A percentile compares a stretch with the other conserved stretches of the same genome.
Conservation (phyloP, 2,797 vertebrate species). For the Alectoris magna region DNA sequence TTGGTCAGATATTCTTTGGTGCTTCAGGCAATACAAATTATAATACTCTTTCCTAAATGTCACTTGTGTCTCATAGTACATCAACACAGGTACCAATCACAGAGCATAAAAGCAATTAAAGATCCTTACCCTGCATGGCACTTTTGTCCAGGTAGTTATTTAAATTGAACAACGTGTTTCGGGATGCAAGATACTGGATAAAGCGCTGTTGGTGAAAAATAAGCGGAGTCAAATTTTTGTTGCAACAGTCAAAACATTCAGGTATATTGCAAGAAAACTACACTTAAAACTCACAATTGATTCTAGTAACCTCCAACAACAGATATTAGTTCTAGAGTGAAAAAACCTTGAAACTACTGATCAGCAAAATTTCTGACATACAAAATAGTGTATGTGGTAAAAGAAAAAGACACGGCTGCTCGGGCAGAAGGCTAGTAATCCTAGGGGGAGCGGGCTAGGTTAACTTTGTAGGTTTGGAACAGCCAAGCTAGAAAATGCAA, state of each 20-base stretch:
- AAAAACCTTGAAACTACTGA: neutral
- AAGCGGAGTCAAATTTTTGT: neutral
- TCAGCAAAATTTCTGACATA: neutral
- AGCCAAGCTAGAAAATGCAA: neutral
- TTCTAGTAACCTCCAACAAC: neutral
- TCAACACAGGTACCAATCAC: accelerated
- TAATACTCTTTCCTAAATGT: neutral
- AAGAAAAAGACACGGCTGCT: neutral
- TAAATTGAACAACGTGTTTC: slow-evolving; percentile 94
- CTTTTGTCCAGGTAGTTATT: slow-evolving; percentile 97
- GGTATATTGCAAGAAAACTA: neutral
- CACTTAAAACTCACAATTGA: neutral
- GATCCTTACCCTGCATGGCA: slow-evolving; percentile 91
- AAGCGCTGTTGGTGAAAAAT: slow-evolving; percentile 85
- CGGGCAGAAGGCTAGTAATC: neutral
- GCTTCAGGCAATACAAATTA: neutral
- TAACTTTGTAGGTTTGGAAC: neutral
- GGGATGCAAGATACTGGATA: slow-evolving; percentile 95
- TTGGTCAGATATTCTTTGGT: neutral
- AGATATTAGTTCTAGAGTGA: neutral
- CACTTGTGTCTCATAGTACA: neutral
- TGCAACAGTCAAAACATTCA: neutral
- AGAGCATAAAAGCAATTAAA: neutral
- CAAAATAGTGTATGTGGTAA: neutral
- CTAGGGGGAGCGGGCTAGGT: neutral